Conservation (phyloP, 1,140 invertebrate genomes). For the Choristoneura fumiferana region DNA sequence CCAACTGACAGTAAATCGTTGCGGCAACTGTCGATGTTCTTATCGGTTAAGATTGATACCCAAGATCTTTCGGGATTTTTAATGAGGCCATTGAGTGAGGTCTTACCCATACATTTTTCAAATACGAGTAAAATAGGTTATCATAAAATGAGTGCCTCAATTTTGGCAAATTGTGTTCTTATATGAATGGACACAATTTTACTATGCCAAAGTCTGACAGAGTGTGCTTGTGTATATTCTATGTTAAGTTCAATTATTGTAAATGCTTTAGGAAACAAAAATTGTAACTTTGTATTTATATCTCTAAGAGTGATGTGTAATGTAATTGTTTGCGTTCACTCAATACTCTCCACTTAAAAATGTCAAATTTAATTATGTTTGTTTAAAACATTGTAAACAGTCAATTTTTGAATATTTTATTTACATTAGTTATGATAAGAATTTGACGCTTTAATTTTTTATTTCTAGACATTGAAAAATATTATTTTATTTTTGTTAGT, state of each 20-base stretch:
- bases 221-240: conserved; percentile 32
- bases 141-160: conserved; percentile 32
- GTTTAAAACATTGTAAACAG: conserved; percentile 10
- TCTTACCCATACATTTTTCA: too few species aligned
- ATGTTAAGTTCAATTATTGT: conserved; percentile 28
- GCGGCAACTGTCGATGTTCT: too few species aligned
- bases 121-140: background rate
- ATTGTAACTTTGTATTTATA: conserved; percentile 27
- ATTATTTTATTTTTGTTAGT: background rate
- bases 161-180: conserved; percentile 23
- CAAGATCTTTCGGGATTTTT: too few species aligned
- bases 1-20: too few species aligned
- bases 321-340: background rate
- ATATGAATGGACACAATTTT: conserved; percentile 16
- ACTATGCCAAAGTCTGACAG: conserved; percentile 38
- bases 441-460: conserved; percentile 9
- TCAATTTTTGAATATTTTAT: conserved; percentile 18
- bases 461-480: background rate
- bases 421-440: background rate
- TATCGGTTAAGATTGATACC: too few species aligned
- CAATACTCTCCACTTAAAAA: background rate
- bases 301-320: background rate
- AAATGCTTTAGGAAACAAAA: background rate
- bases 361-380: too few species aligned
- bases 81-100: too few species aligned